Conservation (phyloP, 2,113 vertebrate genomes). For the Atherinomorus stipes region DNA sequence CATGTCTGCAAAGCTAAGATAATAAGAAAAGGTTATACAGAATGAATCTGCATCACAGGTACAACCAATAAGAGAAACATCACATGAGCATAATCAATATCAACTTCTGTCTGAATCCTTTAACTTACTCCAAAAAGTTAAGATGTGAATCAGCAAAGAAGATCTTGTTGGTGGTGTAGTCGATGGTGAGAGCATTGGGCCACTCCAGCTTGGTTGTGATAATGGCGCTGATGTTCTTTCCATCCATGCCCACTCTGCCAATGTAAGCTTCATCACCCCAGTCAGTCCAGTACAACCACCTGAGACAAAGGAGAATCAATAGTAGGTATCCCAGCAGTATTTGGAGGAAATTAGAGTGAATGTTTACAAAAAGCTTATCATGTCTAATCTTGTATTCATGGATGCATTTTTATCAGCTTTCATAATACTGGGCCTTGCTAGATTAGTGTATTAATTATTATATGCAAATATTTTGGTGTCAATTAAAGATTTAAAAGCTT, state of each 20-base stretch:
- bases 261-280: conserved; percentile 76
- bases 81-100: not conserved
- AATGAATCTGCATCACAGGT: not conserved
- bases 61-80: not conserved
- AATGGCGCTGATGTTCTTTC: conserved; percentile 70
- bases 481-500: not conserved
- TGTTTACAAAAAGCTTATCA: not conserved
- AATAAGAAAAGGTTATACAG: not conserved
- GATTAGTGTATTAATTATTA: too few relatives aligned
- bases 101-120: not conserved
- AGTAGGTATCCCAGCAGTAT: not conserved
- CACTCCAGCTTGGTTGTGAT: conserved; percentile 79
- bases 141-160: conserved; percentile 81
- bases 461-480: not conserved
- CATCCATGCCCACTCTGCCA: conserved; percentile 79
- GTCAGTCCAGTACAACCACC: conserved; percentile 82
- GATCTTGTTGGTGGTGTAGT: conserved; percentile 82
- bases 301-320: conserved; percentile 15
- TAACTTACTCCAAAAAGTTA: conserved; percentile 78
- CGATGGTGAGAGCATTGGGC: conserved; percentile 78
- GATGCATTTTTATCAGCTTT: not conserved
- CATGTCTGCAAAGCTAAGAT: conserved; percentile 78
- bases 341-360: not conserved
- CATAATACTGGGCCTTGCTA: too few relatives aligned
- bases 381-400: not conserved